phyloP scores from a whole-genome alignment of 2,113 vertebrate species.

The Trogon surrucura region DNA sequence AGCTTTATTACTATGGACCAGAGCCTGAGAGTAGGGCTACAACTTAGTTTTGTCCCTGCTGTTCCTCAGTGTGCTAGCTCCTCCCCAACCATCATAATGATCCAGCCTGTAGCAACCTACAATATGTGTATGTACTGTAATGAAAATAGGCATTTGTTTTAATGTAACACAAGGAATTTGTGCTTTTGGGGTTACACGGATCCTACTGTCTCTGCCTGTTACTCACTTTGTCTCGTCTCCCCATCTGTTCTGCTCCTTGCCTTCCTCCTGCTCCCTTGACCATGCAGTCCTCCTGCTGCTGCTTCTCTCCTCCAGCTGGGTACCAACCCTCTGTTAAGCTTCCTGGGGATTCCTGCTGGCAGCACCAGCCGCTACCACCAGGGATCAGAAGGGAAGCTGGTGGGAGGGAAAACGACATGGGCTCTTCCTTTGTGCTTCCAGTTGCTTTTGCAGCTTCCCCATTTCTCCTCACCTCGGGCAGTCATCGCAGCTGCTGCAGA shows the following conservation, averaged over 20 bases:
- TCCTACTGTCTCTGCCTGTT: background rate
- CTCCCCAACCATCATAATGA: background rate
- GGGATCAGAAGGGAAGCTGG: background rate
- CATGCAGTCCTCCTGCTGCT: background rate
- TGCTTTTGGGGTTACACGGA: constrained; percentile 21
- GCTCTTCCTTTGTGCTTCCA: background rate
- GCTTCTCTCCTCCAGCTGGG: background rate
- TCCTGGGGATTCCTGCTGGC: background rate
- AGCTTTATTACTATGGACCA: background rate
- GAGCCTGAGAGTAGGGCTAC: background rate
- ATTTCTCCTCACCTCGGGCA: background rate
- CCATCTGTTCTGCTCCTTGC: constrained; percentile 20
- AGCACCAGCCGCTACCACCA: background rate
- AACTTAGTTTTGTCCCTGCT: background rate
- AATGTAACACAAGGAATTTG: constrained; percentile 14
- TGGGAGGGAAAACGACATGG: background rate
- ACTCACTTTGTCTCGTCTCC: constrained; percentile 3
- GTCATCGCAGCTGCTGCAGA: background rate
- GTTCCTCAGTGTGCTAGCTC: background rate
- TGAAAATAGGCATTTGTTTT: constrained; percentile 27
- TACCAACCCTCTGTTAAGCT: background rate
- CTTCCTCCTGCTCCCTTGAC: constrained; percentile 18
- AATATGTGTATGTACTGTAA: background rate
- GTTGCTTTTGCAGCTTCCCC: background rate
- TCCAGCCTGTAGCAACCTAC: background rate